Conservation (phyloP, 2,888 invertebrate species). For the Aradus depressus region DNA sequence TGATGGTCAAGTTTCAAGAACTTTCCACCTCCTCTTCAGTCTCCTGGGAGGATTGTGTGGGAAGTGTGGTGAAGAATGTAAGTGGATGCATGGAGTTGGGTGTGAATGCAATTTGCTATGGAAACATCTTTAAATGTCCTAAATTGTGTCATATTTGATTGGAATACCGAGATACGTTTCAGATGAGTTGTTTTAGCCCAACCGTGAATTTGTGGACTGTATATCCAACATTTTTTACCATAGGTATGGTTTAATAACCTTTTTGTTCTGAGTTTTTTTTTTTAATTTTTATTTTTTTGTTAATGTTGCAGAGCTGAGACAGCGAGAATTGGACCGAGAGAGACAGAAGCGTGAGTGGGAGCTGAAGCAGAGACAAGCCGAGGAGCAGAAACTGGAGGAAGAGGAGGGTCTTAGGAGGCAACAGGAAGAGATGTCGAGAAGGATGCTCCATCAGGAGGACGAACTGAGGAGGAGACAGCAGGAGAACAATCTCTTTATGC, state of each 20-base stretch:
- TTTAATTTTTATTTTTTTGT: slow-evolving; percentile 12
- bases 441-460: slow-evolving; percentile 70
- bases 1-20: too few species aligned
- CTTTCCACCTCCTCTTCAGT: too few species aligned
- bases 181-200: too few species aligned
- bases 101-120: too few species aligned
- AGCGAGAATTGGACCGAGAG: slow-evolving; percentile 76
- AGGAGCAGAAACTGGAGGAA: slow-evolving; percentile 61
- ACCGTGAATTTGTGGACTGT: too few species aligned
- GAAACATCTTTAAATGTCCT: too few species aligned
- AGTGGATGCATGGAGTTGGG: too few species aligned
- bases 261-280: slow-evolving; percentile 4
- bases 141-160: too few species aligned
- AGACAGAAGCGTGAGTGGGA: slow-evolving; percentile 76
- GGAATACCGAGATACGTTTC: neutral
- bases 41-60: too few species aligned
- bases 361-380: slow-evolving; percentile 67
- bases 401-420: slow-evolving; percentile 56
- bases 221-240: neutral
- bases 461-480: slow-evolving; percentile 74
- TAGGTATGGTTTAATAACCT: slow-evolving; percentile 8
- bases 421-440: slow-evolving; percentile 63
- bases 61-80: too few species aligned
- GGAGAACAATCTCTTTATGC: slow-evolving; percentile 78
- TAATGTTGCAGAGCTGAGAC: slow-evolving; percentile 59